A percentile compares a stretch with the other conserved stretches of the same genome.
phyloP scores from a whole-genome alignment of 2,113 vertebrate species.

The Pardalotus punctatus region DNA sequence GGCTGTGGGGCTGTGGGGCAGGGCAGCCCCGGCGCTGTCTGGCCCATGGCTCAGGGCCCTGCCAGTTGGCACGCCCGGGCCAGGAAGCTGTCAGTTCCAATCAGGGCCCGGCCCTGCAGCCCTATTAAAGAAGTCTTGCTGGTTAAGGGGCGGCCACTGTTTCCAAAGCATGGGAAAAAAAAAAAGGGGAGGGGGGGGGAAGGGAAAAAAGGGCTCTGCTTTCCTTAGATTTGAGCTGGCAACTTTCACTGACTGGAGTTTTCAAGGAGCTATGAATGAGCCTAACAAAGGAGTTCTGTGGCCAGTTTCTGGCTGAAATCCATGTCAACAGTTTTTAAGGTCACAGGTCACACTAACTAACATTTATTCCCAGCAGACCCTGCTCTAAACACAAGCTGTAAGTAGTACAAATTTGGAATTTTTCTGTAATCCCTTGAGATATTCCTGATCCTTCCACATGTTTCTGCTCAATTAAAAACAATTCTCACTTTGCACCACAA shows the following conservation, averaged over 20 bases:
- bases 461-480: conserved; percentile 99
- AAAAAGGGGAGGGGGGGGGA: background rate
- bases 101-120: conserved; percentile 87
- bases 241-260: conserved; percentile 88
- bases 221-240: conserved; percentile 93
- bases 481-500: conserved; percentile 82
- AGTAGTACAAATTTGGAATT: conserved; percentile 92
- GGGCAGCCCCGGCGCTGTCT: conserved; percentile 54
- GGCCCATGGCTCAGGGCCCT: conserved; percentile 79
- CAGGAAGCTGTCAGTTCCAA: conserved; percentile 98
- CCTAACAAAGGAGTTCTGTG: conserved; percentile 99
- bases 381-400: conserved; percentile 94
- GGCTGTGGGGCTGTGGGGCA: too few species aligned
- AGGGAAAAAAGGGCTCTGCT: conserved; percentile 77
- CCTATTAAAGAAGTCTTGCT: conserved; percentile 87
- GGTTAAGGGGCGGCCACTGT: conserved; percentile 88
- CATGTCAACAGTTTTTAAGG: conserved; percentile 97
- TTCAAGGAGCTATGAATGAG: conserved; percentile 97
- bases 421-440: conserved; percentile 97
- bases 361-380: conserved; percentile 99
- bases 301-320: conserved; percentile 95
- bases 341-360: conserved; percentile 99
- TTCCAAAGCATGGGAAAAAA: conserved; percentile 96
- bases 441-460: conserved; percentile 99
- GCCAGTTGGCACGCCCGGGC: conserved; percentile 93